These are phyloP conservation scores for Choristoneura fumiferana DNA, from an alignment of 1,140 invertebrate genomes.

Conservation along the genomic window DNA sequence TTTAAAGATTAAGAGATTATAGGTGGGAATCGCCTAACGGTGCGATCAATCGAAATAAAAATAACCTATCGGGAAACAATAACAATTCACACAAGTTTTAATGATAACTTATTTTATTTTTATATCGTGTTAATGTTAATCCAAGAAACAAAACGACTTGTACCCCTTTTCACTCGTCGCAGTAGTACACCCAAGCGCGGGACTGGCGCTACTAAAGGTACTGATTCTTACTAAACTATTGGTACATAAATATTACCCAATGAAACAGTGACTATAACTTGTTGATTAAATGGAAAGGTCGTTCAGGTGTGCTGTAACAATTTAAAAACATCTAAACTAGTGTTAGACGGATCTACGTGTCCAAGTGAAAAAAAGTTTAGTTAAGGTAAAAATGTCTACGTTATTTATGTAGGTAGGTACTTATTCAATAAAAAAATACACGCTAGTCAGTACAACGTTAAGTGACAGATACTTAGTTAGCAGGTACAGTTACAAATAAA, in stretches of 20 bases:
- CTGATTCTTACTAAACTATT: constrained; percentile 41
- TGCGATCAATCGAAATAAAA: no score
- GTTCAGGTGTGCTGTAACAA: constrained; percentile 58
- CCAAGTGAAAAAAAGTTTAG: constrained; percentile 28
- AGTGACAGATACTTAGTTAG: constrained; percentile 32
- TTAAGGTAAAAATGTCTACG: constrained; percentile 38
- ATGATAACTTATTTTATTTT: no score
- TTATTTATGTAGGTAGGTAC: constrained; percentile 10
- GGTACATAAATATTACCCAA: constrained; percentile 42
- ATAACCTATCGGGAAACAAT: no score
- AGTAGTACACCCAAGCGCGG: constrained; percentile 41
- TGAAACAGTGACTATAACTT: constrained; percentile 45
- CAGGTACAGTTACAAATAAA: constrained; percentile 24
- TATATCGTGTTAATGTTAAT: no score
- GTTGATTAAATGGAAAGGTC: constrained; percentile 49
- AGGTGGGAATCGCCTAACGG: no score
- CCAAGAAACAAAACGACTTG: background rate
- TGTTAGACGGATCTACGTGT: constrained; percentile 53
- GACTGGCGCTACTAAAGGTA: constrained; percentile 43
- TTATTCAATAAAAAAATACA: constrained; percentile 46
- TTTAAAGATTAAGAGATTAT: no score
- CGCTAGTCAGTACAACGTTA: constrained; percentile 55
- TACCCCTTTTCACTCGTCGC: background rate
- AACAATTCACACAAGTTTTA: no score
- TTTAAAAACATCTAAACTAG: constrained; percentile 48